Evolutionary conservation across 2,888 invertebrate genomes (phyloP), one percentile per base, ranked within the genome.

Genomic region (Metellina segmentata): DNA sequence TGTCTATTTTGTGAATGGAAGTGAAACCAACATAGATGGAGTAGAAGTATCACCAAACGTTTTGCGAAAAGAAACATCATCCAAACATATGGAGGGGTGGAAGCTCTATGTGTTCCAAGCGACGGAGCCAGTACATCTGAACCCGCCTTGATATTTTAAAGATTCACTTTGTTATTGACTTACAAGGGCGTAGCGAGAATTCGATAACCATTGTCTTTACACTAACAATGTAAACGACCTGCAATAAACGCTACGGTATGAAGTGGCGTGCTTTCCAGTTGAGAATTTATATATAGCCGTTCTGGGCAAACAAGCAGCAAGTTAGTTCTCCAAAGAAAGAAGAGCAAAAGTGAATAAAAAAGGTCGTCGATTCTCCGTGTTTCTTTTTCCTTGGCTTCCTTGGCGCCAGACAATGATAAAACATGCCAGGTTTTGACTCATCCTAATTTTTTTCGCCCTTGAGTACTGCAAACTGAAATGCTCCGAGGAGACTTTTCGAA

Each of bases 371-470:
- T 81, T 81, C 53, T 19, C 19, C 11, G n/a, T 72, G n/a, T n/a
- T 61, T 81, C 71, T 87, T 51, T 83, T 81, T 75, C 75, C 20
- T 83, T 77, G 19, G 20, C 78, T 13, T 51, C 13, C 19, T 49
- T 81, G 74, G 85, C 83, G 85, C 85, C 90, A 90, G 53, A 90
- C 81, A 81, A 69, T 69, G 72, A 53, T 81, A 69, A 85, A 51
- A 13, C 20, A 20, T 83, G 89, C 89, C 89, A 89, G 77, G 70
- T 78, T 78, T 71, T 89, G 89, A 89, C 20, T 89, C 89, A 89
- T 77, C 74, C 16, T 61, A 7, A 61, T 61, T 61, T 61, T 61
- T 61, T 61, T 61, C 61, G 9, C 61, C 16, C 61, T 11, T 11
- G 61, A 61, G 61, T 9, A 61, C 61, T 61, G 9, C 11, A 16